Percentiles rank a stretch among this genome's conserved stretches.
Evolutionary conservation across 2,113 vertebrate species (phyloP).

Genomic region (Gobio gobio): DNA sequence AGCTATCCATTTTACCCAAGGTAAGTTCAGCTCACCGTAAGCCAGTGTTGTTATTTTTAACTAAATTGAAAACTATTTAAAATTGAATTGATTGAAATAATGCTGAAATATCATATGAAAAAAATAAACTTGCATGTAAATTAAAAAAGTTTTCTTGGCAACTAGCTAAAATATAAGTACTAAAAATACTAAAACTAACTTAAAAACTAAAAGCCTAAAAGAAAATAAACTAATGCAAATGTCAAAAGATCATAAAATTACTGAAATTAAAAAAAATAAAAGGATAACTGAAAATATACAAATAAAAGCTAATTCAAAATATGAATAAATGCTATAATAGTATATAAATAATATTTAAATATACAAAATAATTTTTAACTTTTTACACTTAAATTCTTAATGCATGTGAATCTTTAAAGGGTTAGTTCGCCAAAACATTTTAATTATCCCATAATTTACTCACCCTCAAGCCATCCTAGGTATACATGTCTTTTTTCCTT

Average conservation of each 20-base stretch:
- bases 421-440: neutral
- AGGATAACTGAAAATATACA: neutral
- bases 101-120: neutral
- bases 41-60: neutral
- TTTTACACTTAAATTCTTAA: neutral
- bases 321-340: neutral
- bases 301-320: neutral
- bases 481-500: too few species aligned
- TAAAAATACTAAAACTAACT: neutral
- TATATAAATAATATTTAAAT: neutral
- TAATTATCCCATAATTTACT: neutral
- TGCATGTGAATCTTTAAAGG: neutral
- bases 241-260: neutral
- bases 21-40: slow-evolving; percentile 65
- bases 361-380: neutral
- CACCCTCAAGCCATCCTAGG: too few species aligned
- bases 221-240: neutral
- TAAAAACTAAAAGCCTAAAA: neutral
- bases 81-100: neutral
- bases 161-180: neutral
- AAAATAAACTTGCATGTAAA: neutral
- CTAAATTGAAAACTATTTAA: neutral
- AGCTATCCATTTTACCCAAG: slow-evolving; percentile 96
- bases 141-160: too few species aligned
- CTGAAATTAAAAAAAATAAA: neutral